Evolutionary conservation across 2,888 invertebrate genomes (phyloP).

Genomic region (Tachina fera): DNA sequence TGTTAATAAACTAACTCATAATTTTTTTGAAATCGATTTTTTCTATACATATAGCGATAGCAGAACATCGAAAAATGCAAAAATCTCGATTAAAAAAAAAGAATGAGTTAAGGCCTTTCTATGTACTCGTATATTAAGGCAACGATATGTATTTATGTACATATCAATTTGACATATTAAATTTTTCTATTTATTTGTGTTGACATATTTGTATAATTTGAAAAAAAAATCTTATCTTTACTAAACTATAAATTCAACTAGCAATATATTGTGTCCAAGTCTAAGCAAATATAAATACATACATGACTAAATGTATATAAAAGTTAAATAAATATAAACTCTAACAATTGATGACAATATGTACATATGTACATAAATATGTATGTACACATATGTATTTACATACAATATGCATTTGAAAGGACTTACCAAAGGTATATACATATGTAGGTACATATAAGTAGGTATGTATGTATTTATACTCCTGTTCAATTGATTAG

Average conservation of each 20-base stretch:
- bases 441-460: neutral
- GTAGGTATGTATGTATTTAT: neutral
- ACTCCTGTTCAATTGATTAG: too few species aligned
- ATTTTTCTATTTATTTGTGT: slow-evolving; percentile 34
- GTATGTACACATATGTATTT: too few species aligned
- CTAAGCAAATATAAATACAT: slow-evolving; percentile 29
- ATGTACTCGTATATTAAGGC: too few species aligned
- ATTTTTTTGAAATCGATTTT: too few species aligned
- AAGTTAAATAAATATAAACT: slow-evolving; percentile 49
- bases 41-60: too few species aligned
- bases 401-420: neutral
- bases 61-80: too few species aligned
- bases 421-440: neutral
- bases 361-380: too few species aligned
- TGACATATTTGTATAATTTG: slow-evolving; percentile 39
- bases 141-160: neutral
- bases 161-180: slow-evolving; percentile 15
- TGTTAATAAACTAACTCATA: too few species aligned
- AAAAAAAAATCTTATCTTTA: slow-evolving; percentile 29
- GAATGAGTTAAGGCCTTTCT: too few species aligned
- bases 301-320: neutral
- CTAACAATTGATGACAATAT: slow-evolving; percentile 12
- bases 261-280: slow-evolving; percentile 36
- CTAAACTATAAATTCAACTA: slow-evolving; percentile 52
- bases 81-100: too few species aligned